Evolutionary conservation across 2,888 invertebrate species (phyloP).

Genomic region (Eupeodes luniger): DNA sequence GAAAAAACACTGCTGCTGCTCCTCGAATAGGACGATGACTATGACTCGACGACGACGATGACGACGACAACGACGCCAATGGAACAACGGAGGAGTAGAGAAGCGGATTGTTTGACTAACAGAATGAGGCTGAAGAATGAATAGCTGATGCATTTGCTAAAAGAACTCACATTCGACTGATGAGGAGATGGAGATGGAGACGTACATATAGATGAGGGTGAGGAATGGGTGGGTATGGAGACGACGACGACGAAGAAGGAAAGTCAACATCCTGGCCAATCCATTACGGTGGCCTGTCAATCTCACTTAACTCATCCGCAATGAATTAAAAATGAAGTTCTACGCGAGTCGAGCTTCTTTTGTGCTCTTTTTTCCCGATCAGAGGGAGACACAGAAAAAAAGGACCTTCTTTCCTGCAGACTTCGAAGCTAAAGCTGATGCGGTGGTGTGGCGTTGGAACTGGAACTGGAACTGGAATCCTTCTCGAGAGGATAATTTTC

Average conservation of each 20-base stretch:
- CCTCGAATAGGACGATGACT: constrained; percentile 27
- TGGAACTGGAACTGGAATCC: neutral
- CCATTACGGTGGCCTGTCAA: constrained; percentile 73
- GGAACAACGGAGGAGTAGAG: neutral
- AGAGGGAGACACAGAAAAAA: neutral
- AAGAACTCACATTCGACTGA: constrained; percentile 15
- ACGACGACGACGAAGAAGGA: constrained; percentile 36
- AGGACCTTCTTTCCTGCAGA: neutral
- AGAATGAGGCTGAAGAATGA: constrained; percentile 55
- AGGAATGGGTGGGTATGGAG: neutral
- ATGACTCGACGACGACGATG: neutral
- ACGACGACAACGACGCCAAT: neutral
- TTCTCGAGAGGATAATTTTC: constrained; percentile 34
- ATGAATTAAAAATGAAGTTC: constrained; percentile 73
- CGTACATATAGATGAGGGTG: neutral
- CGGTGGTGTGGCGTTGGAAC: too few species aligned
- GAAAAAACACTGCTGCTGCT: constrained; percentile 1
- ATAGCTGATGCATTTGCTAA: constrained; percentile 37
- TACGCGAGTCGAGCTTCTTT: constrained; percentile 36
- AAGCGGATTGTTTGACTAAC: constrained; percentile 57
- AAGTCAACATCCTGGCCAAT: constrained; percentile 73
- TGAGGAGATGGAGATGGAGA: neutral
- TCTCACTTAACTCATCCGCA: constrained; percentile 75
- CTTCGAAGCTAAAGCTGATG: too few species aligned
- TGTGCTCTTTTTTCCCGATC: neutral